phyloP scores from a whole-genome alignment of 2,797 vertebrate genomes.

The Scyliorhinus canicula region DNA sequence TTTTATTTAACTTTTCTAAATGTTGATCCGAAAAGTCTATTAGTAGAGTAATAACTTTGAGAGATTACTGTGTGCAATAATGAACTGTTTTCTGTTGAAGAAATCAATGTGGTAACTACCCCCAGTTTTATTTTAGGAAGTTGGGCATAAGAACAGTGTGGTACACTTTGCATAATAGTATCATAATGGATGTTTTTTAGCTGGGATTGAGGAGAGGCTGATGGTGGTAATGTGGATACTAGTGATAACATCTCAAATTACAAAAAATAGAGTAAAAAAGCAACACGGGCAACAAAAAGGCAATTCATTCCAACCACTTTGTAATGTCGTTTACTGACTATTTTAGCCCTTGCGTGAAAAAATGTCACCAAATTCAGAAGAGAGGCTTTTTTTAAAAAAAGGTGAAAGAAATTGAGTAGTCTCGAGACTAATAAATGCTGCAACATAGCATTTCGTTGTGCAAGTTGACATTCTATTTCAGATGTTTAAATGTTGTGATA shows the following conservation, averaged over 20 bases:
- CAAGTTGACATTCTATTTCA: not conserved
- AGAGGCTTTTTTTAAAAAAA: not conserved
- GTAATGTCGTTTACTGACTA: not conserved
- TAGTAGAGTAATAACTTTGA: not conserved
- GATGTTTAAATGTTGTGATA: not conserved
- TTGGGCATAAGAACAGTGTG: not conserved
- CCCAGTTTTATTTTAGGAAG: not conserved
- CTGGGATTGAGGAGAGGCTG: no score
- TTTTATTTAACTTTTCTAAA: no score
- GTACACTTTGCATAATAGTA: not conserved
- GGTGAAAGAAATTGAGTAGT: not conserved
- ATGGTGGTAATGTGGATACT: no score
- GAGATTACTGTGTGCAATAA: not conserved
- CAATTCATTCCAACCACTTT: not conserved
- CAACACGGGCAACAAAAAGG: not conserved
- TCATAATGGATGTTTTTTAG: no score
- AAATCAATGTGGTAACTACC: not conserved
- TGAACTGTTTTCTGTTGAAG: not conserved
- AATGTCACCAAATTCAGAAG: not conserved
- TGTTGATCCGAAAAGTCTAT: no score
- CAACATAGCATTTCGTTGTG: not conserved
- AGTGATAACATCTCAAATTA: not conserved
- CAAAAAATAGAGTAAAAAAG: not conserved
- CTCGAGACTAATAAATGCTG: not conserved
- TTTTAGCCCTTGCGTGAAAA: not conserved